Base-by-base conservation (phyloP, 35 echinoderm and acorn worm genomes). In the Eucidaris tribuloides region DNA sequence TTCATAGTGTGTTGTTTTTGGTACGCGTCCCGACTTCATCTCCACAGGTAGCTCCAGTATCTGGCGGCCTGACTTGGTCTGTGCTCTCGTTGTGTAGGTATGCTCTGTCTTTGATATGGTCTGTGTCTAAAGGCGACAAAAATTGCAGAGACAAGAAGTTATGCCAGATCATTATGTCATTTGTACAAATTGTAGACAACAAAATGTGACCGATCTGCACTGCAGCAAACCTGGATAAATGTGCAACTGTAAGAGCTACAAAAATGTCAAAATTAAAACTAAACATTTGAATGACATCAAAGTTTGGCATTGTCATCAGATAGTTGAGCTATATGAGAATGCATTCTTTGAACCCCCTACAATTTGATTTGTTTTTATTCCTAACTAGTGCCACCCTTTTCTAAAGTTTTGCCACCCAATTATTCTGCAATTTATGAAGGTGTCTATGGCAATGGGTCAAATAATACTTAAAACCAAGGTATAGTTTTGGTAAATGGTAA, bases 1-100 rank as follows among this genome's bases (percentile, higher is more conserved):
- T 60, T 96, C 93, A 84, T 88, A 91, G 64, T 76, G 61, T 32
- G 56, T 91, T 5, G 93, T 96, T 61, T 91, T 96, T 1, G 93
- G 81, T 41, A 96, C 89, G 63, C 29, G 77, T 11, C 85, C 45
- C 23, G 79, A 24, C 55, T 74, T 84, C 24, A 91, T 37, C 13
- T 96, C 71, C 14, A 86, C 77, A 40, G 85, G 60, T 30, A 76
- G 65, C 45, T 96, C 93, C 28, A 96, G 59, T 3, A 50, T 80
- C 76, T 91, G 93, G 9, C 84, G 64, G 1, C 93, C 93, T 49
- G 85, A 91, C 71, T 65, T 78, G 1, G 85, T 88, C 19, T 90
- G 43, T 36, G 93, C 91, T 22, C 93, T 80, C 27, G 93, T 96
- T 14, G 84, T 91, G 76, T 96, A 96, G 30, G 84, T 91, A 70